Evolutionary conservation across 2,113 vertebrate species (phyloP).

Genomic region (Rhinolophus sinicus): DNA sequence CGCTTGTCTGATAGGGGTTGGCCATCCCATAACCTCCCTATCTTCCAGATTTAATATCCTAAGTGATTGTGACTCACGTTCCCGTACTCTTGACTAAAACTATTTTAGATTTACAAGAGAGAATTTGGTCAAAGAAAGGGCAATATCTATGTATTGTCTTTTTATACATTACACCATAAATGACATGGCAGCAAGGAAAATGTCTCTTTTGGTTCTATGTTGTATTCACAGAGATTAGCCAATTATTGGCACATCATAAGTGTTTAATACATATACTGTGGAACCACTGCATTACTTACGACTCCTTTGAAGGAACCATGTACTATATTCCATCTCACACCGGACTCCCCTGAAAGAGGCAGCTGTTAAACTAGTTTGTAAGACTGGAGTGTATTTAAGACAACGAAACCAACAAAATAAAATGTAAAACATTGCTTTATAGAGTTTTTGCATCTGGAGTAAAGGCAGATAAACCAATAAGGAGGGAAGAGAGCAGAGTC

Average conservation of each 20-base stretch:
- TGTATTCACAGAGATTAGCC: background rate
- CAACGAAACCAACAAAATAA: background rate
- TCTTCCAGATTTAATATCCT: background rate
- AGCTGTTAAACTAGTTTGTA: background rate
- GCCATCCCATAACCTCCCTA: too few species aligned
- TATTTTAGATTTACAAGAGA: background rate
- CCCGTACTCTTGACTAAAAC: background rate
- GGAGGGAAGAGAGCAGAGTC: background rate
- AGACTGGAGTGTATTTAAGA: background rate
- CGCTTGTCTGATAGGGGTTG: background rate
- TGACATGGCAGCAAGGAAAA: background rate
- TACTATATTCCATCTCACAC: background rate
- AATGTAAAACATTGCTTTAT: background rate
- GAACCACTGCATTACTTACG: background rate
- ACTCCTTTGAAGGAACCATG: background rate
- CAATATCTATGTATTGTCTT: background rate
- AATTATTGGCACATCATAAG: background rate
- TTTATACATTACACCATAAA: background rate
- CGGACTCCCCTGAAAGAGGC: background rate
- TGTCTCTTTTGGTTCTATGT: background rate
- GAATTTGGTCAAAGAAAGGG: background rate
- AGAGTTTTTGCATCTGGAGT: background rate
- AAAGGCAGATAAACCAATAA: background rate
- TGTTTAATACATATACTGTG: background rate
- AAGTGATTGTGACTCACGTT: background rate